These are phyloP conservation scores for Calonectris borealis DNA, from an alignment of 2,113 vertebrate genomes.

Conservation along the genomic window DNA sequence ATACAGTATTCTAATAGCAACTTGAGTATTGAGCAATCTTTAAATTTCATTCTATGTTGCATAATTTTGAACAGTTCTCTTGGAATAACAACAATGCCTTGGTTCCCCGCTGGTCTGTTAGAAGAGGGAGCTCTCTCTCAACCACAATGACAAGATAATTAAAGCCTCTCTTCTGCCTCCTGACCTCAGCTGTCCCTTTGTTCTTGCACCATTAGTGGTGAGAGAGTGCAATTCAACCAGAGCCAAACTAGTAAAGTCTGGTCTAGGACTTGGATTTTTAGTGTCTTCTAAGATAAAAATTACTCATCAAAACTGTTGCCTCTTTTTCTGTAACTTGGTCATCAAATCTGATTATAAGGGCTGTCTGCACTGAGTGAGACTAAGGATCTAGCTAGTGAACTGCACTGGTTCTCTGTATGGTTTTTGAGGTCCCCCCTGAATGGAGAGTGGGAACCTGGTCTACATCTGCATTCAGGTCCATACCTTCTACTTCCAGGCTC, in stretches of 20 bases:
- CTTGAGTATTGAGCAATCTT: not conserved
- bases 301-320: not conserved
- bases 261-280: not conserved
- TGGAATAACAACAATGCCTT: not conserved
- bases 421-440: not conserved
- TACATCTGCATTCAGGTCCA: not conserved
- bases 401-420: not conserved
- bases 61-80: not conserved
- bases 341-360: not conserved
- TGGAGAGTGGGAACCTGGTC: not conserved
- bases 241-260: not conserved
- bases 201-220: not conserved
- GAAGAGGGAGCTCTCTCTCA: not conserved
- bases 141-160: not conserved
- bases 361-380: not conserved
- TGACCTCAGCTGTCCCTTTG: not conserved
- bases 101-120: not conserved
- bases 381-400: not conserved
- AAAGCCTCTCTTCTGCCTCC: not conserved
- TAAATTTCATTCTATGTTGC: not conserved
- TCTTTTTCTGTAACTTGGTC: not conserved
- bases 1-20: not conserved
- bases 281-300: not conserved
- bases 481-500: not conserved
- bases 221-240: not conserved